Evolutionary conservation across 1,140 invertebrate genomes (phyloP).

Genomic region (Augochlora pura): DNA sequence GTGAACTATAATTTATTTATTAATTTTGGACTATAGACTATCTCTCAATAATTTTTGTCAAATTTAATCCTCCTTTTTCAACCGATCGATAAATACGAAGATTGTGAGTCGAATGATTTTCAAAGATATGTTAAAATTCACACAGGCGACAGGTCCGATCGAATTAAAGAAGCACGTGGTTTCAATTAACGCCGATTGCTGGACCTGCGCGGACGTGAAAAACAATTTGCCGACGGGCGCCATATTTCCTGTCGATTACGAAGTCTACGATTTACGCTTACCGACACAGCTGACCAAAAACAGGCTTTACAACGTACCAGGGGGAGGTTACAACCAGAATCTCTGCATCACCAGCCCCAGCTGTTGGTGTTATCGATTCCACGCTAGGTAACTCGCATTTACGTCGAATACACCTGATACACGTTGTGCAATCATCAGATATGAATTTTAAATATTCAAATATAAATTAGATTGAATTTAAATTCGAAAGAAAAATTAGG

Average conservation of each 20-base stretch:
- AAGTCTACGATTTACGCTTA: conserved; percentile 86
- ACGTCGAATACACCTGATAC: not conserved
- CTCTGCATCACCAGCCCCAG: conserved; percentile 83
- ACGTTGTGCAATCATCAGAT: no score
- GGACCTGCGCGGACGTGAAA: conserved; percentile 76
- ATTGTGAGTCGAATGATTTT: not conserved
- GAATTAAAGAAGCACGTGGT: conserved; percentile 81
- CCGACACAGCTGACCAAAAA: conserved; percentile 80
- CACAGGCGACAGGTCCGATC: conserved; percentile 70
- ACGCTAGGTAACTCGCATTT: conserved; percentile 61
- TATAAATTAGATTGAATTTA: no score
- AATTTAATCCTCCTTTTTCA: no score
- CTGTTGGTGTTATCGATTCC: conserved; percentile 65
- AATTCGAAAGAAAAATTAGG: no score
- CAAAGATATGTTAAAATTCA: not conserved
- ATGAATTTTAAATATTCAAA: no score
- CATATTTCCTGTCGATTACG: conserved; percentile 82
- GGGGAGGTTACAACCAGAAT: conserved; percentile 88
- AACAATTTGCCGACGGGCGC: conserved; percentile 72
- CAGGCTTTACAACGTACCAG: conserved; percentile 75
- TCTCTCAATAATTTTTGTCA: no score
- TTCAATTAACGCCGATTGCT: conserved; percentile 80
- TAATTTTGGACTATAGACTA: no score
- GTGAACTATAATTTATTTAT: no score
- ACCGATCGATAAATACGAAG: no score